Evolutionary conservation across 2,113 vertebrate genomes (phyloP), one percentile per base, ranked within the genome.

Genomic region (Sander lucioperca): DNA sequence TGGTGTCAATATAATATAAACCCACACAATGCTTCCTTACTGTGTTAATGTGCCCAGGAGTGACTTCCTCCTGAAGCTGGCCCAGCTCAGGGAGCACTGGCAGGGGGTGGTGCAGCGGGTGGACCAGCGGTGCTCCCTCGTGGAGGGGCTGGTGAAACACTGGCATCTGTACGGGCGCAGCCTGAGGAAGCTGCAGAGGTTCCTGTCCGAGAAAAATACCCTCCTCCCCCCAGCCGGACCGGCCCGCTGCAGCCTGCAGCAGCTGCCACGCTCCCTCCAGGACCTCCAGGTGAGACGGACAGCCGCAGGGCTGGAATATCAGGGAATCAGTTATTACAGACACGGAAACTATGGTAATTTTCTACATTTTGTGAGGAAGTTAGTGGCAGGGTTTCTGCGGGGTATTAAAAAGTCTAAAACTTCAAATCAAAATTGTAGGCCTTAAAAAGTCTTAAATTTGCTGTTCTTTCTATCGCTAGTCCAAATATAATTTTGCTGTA

Each of bases 31-130:
- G 39, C 10, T 43, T 43, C 9, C 9, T 9, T n/a, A 54, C 9
- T 58, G 21, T 43, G n/a, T 25, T 36, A 0, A 0, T 30, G 25
- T 53, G 0, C 45, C 4, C 86, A 99, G 97, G 87, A 96, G 94
- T 1, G 95, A 96, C 84, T 97, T 98, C 79, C 87, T 97, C 88
- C 94, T 95, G 50, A 97, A 96, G 89, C 94, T 99, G 79, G 92
- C 95, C 0, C 77, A 94, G 89, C 92, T 99, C 85, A 93, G 94
- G 15, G 96, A 96, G 79, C 96, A 94, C 80, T 99, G 98, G 98
- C 96, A 96, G 85, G 95, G 92, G 0, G 95, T 96, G 0, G 92
- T 95, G 68, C 92, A 77, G 74, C 84, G 94, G 45, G 84, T 94
- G 16, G 93, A 93, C 79, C 96, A 96, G 90, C 95, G 96, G 82